Percentiles rank a stretch among this genome's conserved stretches.
Conservation (phyloP, 2,888 invertebrate genomes). For the Brachyptera putata region DNA sequence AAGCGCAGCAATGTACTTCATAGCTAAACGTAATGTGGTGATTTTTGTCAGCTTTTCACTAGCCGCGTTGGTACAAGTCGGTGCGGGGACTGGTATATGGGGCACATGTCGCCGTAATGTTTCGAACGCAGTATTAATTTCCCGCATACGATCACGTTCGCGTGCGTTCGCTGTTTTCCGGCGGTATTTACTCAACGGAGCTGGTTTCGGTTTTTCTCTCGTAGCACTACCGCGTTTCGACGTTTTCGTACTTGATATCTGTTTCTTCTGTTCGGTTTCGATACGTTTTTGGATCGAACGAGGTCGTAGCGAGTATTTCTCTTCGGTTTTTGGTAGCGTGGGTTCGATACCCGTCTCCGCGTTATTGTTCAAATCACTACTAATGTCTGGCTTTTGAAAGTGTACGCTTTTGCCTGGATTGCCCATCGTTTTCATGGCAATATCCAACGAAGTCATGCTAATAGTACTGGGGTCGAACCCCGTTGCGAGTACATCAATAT, state of each 20-base stretch:
- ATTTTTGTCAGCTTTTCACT: conserved; percentile 86
- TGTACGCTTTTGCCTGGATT: neutral
- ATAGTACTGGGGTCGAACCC: neutral
- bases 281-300: conserved; percentile 58
- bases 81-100: conserved; percentile 35
- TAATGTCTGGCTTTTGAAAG: conserved; percentile 19
- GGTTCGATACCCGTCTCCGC: conserved; percentile 10
- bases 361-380: conserved; percentile 24
- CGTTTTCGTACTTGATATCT: conserved; percentile 32
- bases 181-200: conserved; percentile 80
- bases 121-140: conserved; percentile 87
- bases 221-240: conserved; percentile 10
- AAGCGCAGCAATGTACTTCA: conserved; percentile 79
- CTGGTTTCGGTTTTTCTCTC: conserved; percentile 49
- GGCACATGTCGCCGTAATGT: conserved; percentile 74
- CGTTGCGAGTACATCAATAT: neutral
- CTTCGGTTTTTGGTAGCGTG: conserved; percentile 38
- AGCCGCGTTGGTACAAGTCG: conserved; percentile 33
- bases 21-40: conserved; percentile 78
- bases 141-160: conserved; percentile 81
- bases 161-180: conserved; percentile 87
- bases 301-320: conserved; percentile 65
- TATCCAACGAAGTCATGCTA: neutral
- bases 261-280: conserved; percentile 47
- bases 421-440: conserved; percentile 9